A percentile compares a stretch with the other conserved stretches of the same genome.
These are phyloP conservation scores for Nomada lathburiana DNA, from an alignment of 2,888 invertebrate species.

Conservation along the genomic window DNA sequence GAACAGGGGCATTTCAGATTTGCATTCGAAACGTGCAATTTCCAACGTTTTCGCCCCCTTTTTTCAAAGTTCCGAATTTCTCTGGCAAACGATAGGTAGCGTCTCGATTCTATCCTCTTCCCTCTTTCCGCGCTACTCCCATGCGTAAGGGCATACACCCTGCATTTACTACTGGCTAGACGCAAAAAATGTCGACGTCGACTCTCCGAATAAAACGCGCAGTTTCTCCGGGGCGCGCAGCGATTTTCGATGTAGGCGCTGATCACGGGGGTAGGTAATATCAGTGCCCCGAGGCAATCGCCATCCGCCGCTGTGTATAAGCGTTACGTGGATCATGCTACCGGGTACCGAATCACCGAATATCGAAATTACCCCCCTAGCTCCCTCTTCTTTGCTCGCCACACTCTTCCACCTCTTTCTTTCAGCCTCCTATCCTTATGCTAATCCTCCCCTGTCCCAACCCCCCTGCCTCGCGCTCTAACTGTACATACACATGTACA, in stretches of 20 bases:
- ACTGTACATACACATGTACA: neutral
- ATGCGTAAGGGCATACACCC: constrained; percentile 73
- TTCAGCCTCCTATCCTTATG: neutral
- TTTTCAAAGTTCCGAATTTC: constrained; percentile 67
- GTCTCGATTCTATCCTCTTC: constrained; percentile 50
- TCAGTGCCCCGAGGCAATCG: constrained; percentile 80
- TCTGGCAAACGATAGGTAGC: constrained; percentile 55
- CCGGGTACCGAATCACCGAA: constrained; percentile 80
- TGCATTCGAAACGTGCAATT: constrained; percentile 82
- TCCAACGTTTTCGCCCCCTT: constrained; percentile 72
- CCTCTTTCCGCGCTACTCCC: constrained; percentile 42
- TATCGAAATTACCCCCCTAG: constrained; percentile 80
- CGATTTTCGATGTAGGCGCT: constrained; percentile 81
- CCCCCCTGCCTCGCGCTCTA: neutral
- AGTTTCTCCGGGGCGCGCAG: constrained; percentile 51
- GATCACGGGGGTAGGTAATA: constrained; percentile 82
- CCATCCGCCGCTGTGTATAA: constrained; percentile 67
- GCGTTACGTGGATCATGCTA: constrained; percentile 80
- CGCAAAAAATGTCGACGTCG: constrained; percentile 82
- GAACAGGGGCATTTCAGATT: constrained; percentile 64
- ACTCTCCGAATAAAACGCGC: constrained; percentile 75
- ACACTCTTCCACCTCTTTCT: neutral
- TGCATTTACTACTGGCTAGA: constrained; percentile 84
- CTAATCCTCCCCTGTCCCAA: neutral
- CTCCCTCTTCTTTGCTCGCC: neutral